Evolutionary conservation across 1,140 invertebrate species (phyloP).

Genomic region (Monomorium pharaonis): DNA sequence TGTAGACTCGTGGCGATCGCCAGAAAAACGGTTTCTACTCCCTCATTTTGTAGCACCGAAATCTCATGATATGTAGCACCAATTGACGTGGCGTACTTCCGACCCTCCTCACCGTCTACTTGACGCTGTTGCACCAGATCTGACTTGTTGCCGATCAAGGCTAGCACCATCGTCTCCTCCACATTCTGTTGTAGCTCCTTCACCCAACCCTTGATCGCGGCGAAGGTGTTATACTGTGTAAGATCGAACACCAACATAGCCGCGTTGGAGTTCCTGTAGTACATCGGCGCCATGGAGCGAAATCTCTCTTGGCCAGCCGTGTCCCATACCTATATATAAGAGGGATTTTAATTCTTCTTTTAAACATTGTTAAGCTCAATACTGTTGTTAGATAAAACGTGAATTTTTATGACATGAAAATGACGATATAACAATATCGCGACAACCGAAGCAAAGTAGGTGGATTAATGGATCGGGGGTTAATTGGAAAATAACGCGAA

Average conservation of each 20-base stretch:
- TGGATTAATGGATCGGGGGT: not conserved
- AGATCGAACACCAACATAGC: constrained; percentile 95
- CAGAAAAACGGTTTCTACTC: constrained; percentile 89
- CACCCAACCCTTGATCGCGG: constrained; percentile 92
- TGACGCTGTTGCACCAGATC: constrained; percentile 89
- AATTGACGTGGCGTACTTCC: constrained; percentile 92
- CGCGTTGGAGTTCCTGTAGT: constrained; percentile 95
- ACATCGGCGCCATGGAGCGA: constrained; percentile 95
- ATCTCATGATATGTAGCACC: constrained; percentile 94
- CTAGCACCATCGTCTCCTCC: constrained; percentile 90
- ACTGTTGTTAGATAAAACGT: not conserved
- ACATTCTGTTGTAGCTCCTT: constrained; percentile 92
- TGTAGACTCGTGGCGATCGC: constrained; percentile 87
- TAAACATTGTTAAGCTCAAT: not conserved
- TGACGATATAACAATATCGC: not conserved
- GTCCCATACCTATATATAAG: constrained; percentile 90
- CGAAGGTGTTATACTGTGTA: constrained; percentile 90
- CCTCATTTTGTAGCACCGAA: constrained; percentile 92
- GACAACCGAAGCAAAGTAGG: not conserved
- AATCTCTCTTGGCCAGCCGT: constrained; percentile 93
- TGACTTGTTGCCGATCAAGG: constrained; percentile 94
- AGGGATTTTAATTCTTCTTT: not conserved
- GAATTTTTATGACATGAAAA: not conserved
- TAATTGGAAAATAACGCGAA: constrained; percentile 12
- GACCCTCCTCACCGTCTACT: constrained; percentile 89